Conservation (phyloP, 2,888 invertebrate genomes). For the Campopleginae sp. region DNA sequence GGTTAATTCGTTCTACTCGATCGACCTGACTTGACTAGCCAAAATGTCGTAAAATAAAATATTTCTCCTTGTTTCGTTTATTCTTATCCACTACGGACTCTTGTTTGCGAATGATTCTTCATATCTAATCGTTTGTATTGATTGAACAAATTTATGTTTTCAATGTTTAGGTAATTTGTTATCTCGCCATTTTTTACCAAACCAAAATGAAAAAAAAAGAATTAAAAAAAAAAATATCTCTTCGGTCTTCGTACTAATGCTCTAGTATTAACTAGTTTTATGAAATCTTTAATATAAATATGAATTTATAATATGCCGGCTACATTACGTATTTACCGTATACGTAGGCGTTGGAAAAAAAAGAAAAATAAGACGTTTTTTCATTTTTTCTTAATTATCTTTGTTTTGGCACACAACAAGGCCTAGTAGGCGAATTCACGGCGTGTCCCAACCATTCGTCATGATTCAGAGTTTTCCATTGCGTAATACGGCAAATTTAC, state of each 20-base stretch:
- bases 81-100: background rate
- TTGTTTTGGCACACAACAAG: slow-evolving; percentile 63
- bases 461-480: slow-evolving; percentile 62
- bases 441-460: slow-evolving; percentile 65
- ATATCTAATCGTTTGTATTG: background rate
- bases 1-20: background rate
- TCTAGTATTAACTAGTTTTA: slow-evolving; percentile 72
- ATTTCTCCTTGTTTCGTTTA: background rate
- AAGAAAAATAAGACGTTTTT: slow-evolving; percentile 47
- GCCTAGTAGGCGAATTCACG: slow-evolving; percentile 70
- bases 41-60: background rate
- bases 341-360: slow-evolving; percentile 48
- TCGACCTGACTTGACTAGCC: slow-evolving; percentile 13
- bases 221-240: slow-evolving; percentile 54
- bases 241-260: slow-evolving; percentile 69
- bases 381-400: slow-evolving; percentile 44
- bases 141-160: slow-evolving; percentile 14
- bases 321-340: slow-evolving; percentile 60
- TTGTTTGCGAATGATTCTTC: background rate
- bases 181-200: slow-evolving; percentile 47
- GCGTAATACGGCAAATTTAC: slow-evolving; percentile 23
- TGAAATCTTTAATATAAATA: slow-evolving; percentile 68
- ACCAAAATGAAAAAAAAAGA: slow-evolving; percentile 18
- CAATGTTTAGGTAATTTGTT: slow-evolving; percentile 48
- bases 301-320: slow-evolving; percentile 67